Evolutionary conservation across 2,113 vertebrate species (phyloP).

Genomic region (Indri indri): DNA sequence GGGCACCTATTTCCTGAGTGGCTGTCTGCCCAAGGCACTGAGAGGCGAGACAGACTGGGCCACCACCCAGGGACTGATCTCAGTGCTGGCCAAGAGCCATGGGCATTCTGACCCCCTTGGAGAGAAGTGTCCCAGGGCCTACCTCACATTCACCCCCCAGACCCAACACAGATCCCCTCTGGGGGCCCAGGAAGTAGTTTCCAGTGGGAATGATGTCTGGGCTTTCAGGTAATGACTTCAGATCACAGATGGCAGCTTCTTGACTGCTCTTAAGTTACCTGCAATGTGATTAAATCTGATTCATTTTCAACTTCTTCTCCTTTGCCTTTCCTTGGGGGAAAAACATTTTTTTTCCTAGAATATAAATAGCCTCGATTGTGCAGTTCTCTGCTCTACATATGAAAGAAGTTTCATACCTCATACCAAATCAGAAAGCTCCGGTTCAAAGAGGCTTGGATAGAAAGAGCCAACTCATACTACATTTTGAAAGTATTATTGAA

Average conservation of each 20-base stretch:
- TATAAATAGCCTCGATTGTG: not conserved
- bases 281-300: not conserved
- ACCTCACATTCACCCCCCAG: not conserved
- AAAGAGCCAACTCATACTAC: not conserved
- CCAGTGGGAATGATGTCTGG: not conserved
- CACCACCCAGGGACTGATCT: not conserved
- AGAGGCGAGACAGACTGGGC: accelerated
- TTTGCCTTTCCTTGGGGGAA: not conserved
- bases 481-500: conserved; percentile 1
- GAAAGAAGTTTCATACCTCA: conserved; percentile 26
- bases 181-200: not conserved
- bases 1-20: not conserved
- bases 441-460: not conserved
- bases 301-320: not conserved
- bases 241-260: not conserved
- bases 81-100: not conserved
- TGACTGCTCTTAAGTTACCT: not conserved
- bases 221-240: not conserved
- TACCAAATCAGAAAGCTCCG: not conserved
- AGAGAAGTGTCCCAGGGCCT: not conserved
- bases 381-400: not conserved
- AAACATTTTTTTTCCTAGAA: not conserved
- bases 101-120: not conserved
- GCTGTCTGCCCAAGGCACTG: not conserved
- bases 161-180: not conserved